Base-by-base conservation (phyloP, 1,140 invertebrate genomes). In the Penaeus indicus region DNA sequence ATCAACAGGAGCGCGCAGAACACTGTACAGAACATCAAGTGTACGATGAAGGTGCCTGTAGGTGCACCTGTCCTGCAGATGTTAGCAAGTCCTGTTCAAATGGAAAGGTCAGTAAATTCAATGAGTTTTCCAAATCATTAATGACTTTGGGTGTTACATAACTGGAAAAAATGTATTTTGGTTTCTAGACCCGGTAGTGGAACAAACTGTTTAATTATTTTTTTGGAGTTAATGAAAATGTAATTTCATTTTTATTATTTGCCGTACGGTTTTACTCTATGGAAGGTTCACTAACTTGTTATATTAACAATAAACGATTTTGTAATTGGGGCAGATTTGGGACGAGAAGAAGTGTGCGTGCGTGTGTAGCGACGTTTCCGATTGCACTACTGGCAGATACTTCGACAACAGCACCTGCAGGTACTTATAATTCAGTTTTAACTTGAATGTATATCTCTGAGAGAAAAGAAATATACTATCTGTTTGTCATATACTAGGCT, bases 341-440 rank as follows among this genome's bases (percentile, higher is more conserved):
- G 42, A 86, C 32, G 85, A 86, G 32, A 81, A 61, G 42, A 1
- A 47, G 21, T 86, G 85, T 69, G 61, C 16, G 13, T 86, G 85
- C 38, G 78, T 80, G 62, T 86, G 85, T 69, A 67, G 38, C 32
- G 38, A 32, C 25, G 38, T 61, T 0, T 67, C 63, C 1, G 72
- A 80, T 1, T 86, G 85, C 69, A 86, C 85, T 27, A 86, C 85
- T 5, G 85, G 85, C 22, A 79, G 85, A 42, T 67, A 64, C 78
- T 86, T 86, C 63, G 78, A 86, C 63, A 27, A 19, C 62, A 80
- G 42, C 85, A 13, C 63, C 21, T 86, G 85, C 85, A 86, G 85
- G 85, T 86, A 54, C 54, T 13, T 54, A 54, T 54, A 11, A 10
- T 16, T 54, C 54, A 54, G 54, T 54, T 11, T 54, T 54, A 11